Evolutionary conservation across 2,113 vertebrate genomes (phyloP).

Genomic region (Ameiurus melas): DNA sequence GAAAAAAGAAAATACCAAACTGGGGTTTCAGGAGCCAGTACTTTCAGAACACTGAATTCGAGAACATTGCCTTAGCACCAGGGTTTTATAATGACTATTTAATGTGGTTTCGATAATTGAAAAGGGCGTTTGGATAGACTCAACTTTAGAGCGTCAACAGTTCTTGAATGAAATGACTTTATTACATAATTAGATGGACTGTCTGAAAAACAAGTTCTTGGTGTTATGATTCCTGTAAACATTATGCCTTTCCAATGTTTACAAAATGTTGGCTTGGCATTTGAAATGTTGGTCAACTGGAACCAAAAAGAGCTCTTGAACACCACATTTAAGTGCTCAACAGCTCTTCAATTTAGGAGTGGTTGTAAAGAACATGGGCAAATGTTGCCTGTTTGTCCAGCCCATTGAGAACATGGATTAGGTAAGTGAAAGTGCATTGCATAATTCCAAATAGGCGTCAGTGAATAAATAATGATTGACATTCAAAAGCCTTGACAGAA

Average conservation of each 20-base stretch:
- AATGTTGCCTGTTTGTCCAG: background rate
- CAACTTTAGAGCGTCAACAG: background rate
- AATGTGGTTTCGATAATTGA: conserved; percentile 34
- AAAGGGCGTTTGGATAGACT: conserved; percentile 16
- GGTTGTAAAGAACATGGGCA: background rate
- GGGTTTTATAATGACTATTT: conserved; percentile 23
- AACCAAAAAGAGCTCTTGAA: conserved; percentile 3
- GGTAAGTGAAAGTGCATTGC: background rate
- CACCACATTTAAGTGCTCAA: conserved; percentile 12
- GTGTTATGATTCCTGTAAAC: conserved; percentile 36
- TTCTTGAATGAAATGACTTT: conserved; percentile 7
- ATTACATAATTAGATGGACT: conserved; percentile 23
- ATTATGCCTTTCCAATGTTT: conserved; percentile 30
- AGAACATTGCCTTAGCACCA: background rate
- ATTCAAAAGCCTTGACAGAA: background rate
- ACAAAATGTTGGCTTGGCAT: conserved; percentile 35
- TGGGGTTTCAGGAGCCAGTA: background rate
- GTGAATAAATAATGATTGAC: background rate
- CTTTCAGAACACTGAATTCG: background rate
- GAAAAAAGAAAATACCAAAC: background rate
- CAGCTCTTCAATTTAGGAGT: conserved; percentile 7
- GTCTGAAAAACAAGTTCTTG: conserved; percentile 17
- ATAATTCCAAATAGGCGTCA: background rate
- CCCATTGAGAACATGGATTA: background rate
- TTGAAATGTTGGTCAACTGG: conserved; percentile 18